Percentiles rank a stretch among this genome's conserved stretches.
These are phyloP conservation scores for Fulica atra DNA, from an alignment of 2,113 vertebrate genomes.

Conservation along the genomic window DNA sequence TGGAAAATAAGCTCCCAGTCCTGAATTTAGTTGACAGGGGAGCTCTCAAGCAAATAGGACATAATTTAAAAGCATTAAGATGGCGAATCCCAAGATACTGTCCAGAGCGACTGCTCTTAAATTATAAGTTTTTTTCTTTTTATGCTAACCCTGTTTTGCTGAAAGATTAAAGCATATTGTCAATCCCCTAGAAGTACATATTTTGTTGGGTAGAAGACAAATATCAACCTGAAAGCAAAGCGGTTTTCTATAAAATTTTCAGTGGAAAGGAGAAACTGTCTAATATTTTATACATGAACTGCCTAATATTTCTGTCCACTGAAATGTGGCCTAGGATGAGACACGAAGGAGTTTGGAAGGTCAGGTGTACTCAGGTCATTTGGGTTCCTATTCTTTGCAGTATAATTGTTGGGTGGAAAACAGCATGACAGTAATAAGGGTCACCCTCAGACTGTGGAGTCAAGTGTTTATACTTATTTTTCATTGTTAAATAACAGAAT, in stretches of 20 bases:
- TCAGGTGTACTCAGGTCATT: background rate
- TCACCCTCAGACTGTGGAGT: background rate
- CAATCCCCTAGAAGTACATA: background rate
- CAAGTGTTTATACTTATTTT: constrained; percentile 3
- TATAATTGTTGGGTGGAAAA: background rate
- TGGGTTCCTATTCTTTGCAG: background rate
- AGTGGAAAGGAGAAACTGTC: background rate
- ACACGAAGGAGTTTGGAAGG: background rate
- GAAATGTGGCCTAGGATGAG: background rate
- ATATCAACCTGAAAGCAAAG: background rate
- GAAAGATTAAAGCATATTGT: background rate
- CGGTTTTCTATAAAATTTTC: background rate
- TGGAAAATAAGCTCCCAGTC: background rate
- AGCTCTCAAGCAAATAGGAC: background rate
- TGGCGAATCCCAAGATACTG: background rate
- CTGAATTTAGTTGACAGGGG: background rate
- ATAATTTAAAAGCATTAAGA: background rate
- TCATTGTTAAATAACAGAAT: background rate
- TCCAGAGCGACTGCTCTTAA: background rate
- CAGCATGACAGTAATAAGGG: background rate
- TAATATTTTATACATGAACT: background rate
- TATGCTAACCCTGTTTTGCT: background rate
- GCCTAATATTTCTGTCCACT: background rate
- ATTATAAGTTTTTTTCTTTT: background rate
- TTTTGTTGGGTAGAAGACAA: background rate